Conservation (phyloP, 92 coral and sea anemone species). For the Zoanthus sansibaricus region DNA sequence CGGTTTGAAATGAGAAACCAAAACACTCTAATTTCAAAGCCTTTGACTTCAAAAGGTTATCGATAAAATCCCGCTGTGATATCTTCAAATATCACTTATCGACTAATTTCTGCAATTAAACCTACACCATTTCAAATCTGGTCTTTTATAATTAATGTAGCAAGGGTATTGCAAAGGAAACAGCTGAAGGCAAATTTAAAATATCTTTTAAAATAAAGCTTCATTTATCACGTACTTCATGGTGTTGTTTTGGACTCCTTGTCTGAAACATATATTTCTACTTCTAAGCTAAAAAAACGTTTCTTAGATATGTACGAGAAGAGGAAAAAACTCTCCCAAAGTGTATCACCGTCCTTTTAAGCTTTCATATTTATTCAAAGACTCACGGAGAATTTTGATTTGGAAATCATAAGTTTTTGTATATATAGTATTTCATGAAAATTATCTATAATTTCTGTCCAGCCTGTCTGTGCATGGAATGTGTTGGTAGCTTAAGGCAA, state of each 20-base stretch:
- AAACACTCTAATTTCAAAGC: not conserved
- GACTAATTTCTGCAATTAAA: not conserved
- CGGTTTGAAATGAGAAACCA: no score
- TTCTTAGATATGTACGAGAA: not conserved
- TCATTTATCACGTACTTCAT: not conserved
- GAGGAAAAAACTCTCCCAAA: not conserved
- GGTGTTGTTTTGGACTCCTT: not conserved
- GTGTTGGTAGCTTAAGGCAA: no score
- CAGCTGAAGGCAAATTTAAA: not conserved
- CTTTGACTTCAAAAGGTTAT: conserved; percentile 1
- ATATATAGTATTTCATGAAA: no score
- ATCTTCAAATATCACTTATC: not conserved
- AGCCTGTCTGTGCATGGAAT: no score
- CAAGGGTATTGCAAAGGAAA: not conserved
- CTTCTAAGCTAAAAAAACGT: not conserved
- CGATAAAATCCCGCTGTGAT: not conserved
- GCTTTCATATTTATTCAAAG: not conserved
- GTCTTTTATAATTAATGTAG: not conserved
- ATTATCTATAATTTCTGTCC: no score
- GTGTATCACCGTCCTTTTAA: not conserved
- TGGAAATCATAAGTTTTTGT: not conserved
- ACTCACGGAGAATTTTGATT: not conserved
- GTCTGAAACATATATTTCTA: not conserved
- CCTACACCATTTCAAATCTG: not conserved
- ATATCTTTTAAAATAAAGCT: not conserved